Percentiles rank a stretch among this genome's conserved stretches.
phyloP scores from a whole-genome alignment of 1,140 invertebrate species.

The Drosophila malerkotliana region DNA sequence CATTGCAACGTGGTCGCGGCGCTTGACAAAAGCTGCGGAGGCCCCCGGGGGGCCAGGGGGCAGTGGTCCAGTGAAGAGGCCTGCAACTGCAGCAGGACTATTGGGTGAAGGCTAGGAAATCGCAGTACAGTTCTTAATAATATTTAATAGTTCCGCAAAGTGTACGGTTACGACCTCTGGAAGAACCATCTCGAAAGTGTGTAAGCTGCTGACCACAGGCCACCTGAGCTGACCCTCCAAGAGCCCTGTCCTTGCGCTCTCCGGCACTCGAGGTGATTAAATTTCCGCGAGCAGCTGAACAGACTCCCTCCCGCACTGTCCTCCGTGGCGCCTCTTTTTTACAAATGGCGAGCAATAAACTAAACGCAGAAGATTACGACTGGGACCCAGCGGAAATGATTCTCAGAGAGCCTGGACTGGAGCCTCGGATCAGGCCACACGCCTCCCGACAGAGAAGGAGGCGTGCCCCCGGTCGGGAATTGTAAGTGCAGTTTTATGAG shows the following conservation, averaged over 20 bases:
- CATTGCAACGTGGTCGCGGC: constrained; percentile 49
- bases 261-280: constrained; percentile 62
- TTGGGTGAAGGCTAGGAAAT: neutral
- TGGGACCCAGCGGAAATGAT: constrained; percentile 33
- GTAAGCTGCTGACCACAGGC: neutral
- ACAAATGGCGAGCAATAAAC: constrained; percentile 74
- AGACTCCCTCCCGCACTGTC: constrained; percentile 12
- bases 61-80: neutral
- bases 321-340: constrained; percentile 50
- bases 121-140: neutral
- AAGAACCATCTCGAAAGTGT: neutral
- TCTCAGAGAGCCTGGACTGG: neutral
- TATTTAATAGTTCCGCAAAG: neutral
- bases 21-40: constrained; percentile 48
- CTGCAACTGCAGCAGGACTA: too few species aligned
- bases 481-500: constrained; percentile 12
- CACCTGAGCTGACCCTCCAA: constrained; percentile 19
- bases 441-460: constrained; percentile 10
- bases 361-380: constrained; percentile 75
- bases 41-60: neutral
- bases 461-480: neutral
- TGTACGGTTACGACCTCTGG: neutral
- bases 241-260: constrained; percentile 8
- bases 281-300: constrained; percentile 52
- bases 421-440: constrained; percentile 4